Percentiles rank a stretch among this genome's conserved stretches.
Evolutionary conservation across 2,113 vertebrate species (phyloP).

Genomic region (Mus spicilegus): DNA sequence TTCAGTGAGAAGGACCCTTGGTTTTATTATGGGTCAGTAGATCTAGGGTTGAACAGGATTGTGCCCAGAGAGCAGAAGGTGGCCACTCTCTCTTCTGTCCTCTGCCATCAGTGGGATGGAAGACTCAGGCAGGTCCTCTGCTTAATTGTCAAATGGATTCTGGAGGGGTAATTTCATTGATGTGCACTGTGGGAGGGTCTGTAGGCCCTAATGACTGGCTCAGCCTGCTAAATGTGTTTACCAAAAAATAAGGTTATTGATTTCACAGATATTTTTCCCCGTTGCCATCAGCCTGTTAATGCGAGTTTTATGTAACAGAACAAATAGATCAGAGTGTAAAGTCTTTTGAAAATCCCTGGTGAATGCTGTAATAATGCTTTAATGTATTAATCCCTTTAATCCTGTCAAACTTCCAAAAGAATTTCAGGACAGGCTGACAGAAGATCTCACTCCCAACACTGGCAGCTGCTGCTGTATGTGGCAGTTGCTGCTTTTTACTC

Average conservation of each 20-base stretch:
- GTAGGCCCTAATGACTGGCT: conserved; percentile 61
- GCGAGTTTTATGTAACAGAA: conserved; percentile 86
- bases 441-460: conserved; percentile 72
- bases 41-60: not conserved
- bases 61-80: fast-evolving
- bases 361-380: conserved; percentile 88
- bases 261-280: conserved; percentile 75
- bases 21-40: not conserved
- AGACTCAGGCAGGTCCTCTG: conserved; percentile 45
- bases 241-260: conserved; percentile 85
- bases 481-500: conserved; percentile 67
- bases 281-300: conserved; percentile 84
- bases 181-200: conserved; percentile 50
- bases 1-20: not conserved
- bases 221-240: conserved; percentile 78
- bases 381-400: conserved; percentile 90
- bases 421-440: conserved; percentile 83
- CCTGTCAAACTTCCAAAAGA: conserved; percentile 87
- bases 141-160: conserved; percentile 64
- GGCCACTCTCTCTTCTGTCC: conserved; percentile 2
- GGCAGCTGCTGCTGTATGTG: conserved; percentile 46
- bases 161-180: conserved; percentile 57
- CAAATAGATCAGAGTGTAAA: conserved; percentile 88
- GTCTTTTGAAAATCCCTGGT: conserved; percentile 87
- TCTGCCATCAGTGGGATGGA: conserved; percentile 22